Percentiles rank a stretch among this genome's conserved stretches.
phyloP scores from a whole-genome alignment of 2,888 invertebrate species.

The Nomada ruficornis region DNA sequence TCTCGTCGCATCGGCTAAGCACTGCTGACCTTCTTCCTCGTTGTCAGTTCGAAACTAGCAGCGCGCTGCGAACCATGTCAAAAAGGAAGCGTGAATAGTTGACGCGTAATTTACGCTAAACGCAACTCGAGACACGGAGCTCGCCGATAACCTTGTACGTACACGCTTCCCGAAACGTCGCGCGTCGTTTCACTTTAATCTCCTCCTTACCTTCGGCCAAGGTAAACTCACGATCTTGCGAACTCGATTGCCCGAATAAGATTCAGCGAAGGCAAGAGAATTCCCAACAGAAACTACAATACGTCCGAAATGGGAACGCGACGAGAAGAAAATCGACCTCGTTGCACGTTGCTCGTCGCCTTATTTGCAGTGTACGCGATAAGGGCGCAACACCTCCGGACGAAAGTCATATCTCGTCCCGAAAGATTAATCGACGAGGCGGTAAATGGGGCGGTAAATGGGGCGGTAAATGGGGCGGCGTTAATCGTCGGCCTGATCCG shows the following conservation, averaged over 20 bases:
- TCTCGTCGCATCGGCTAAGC: constrained; percentile 34
- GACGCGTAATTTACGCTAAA: not conserved
- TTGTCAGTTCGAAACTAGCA: not conserved
- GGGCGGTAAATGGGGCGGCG: constrained; percentile 31
- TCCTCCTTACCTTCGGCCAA: no score
- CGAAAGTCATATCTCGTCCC: constrained; percentile 24
- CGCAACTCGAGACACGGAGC: not conserved
- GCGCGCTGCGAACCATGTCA: not conserved
- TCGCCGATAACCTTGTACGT: not conserved
- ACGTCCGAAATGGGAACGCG: no score
- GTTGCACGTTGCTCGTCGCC: not conserved
- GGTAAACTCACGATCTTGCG: not conserved
- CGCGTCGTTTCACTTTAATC: not conserved
- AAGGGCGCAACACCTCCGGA: constrained; percentile 29
- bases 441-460: constrained; percentile 30
- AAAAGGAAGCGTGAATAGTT: constrained; percentile 20
- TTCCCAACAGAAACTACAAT: no score
- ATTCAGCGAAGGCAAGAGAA: no score
- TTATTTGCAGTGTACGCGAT: constrained; percentile 23
- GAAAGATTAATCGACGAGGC: constrained; percentile 39
- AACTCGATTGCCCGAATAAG: no score
- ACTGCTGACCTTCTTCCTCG: constrained; percentile 44
- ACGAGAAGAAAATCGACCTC: not conserved
- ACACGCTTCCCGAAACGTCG: not conserved
- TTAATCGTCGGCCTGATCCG: constrained; percentile 31